These are phyloP conservation scores for Otocyon megalotis DNA, from an alignment of 2,113 vertebrate species.

Conservation along the genomic window DNA sequence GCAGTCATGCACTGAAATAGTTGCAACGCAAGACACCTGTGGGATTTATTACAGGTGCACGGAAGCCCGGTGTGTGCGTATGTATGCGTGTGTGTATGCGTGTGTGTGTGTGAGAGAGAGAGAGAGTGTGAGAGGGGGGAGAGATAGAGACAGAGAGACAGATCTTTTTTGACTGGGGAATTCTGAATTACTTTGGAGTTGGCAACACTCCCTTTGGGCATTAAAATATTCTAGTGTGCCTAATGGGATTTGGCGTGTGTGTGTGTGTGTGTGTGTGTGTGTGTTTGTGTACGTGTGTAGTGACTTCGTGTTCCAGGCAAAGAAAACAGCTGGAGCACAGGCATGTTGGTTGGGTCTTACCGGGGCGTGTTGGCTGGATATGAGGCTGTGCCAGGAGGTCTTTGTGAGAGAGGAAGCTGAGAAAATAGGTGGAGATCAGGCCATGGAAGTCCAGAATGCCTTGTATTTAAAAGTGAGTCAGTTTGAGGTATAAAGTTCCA, in stretches of 20 bases:
- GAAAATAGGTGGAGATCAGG: slow-evolving; percentile 51
- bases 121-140: too few species aligned
- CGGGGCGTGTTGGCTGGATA: slow-evolving; percentile 52
- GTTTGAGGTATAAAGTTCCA: slow-evolving; percentile 44
- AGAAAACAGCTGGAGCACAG: background rate
- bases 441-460: background rate
- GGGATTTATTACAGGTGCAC: slow-evolving; percentile 53
- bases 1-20: slow-evolving; percentile 36
- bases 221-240: slow-evolving; percentile 52
- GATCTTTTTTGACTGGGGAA: slow-evolving; percentile 62
- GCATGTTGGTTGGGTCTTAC: background rate
- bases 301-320: background rate
- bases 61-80: background rate
- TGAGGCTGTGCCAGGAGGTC: background rate
- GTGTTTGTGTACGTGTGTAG: background rate
- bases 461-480: slow-evolving; percentile 71
- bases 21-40: slow-evolving; percentile 50
- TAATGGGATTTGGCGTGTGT: background rate
- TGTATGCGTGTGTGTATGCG: background rate
- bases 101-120: background rate
- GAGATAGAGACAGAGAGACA: background rate
- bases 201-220: background rate
- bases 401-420: slow-evolving; percentile 58
- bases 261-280: background rate
- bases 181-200: slow-evolving; percentile 48